Conservation (phyloP, 2,888 invertebrate species). For the Microctonus brassicae region DNA sequence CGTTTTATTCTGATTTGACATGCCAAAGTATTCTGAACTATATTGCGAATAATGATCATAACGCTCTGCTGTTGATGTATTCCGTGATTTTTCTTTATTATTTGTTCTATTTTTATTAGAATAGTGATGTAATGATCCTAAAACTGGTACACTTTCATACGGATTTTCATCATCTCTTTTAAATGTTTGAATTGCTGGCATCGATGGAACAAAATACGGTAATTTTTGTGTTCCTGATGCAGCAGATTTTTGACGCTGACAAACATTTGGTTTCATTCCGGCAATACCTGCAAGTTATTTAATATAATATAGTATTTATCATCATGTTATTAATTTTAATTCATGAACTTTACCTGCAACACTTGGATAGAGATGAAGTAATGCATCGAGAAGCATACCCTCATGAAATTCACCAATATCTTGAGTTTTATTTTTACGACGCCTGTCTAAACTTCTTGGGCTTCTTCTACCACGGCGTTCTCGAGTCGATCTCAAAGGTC, state of each 20-base stretch:
- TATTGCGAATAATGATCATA: conserved; percentile 52
- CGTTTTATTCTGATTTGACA: conserved; percentile 57
- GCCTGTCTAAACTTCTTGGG: conserved; percentile 68
- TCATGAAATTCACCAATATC: conserved; percentile 83
- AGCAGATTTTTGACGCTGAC: conserved; percentile 64
- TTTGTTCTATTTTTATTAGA: conserved; percentile 51
- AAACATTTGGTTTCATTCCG: conserved; percentile 58
- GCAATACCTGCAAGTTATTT: conserved; percentile 57
- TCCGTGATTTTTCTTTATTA: conserved; percentile 74
- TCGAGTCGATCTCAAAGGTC: conserved; percentile 74
- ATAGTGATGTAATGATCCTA: conserved; percentile 71
- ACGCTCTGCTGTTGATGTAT: conserved; percentile 57
- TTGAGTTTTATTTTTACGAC: conserved; percentile 73
- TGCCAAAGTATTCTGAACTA: conserved; percentile 58
- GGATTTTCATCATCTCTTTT: conserved; percentile 67
- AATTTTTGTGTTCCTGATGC: conserved; percentile 62
- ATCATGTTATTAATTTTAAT: not conserved
- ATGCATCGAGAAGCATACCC: conserved; percentile 82
- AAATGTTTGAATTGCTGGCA: conserved; percentile 57
- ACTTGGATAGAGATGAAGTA: conserved; percentile 80
- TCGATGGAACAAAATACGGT: conserved; percentile 66
- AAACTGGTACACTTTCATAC: conserved; percentile 80
- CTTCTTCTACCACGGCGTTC: conserved; percentile 71
- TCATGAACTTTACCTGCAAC: conserved; percentile 76
- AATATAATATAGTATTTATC: not conserved